Evolutionary conservation across 2,888 invertebrate species (phyloP), one percentile per base, ranked within the genome.

Genomic region (Crocallis elinguaria): DNA sequence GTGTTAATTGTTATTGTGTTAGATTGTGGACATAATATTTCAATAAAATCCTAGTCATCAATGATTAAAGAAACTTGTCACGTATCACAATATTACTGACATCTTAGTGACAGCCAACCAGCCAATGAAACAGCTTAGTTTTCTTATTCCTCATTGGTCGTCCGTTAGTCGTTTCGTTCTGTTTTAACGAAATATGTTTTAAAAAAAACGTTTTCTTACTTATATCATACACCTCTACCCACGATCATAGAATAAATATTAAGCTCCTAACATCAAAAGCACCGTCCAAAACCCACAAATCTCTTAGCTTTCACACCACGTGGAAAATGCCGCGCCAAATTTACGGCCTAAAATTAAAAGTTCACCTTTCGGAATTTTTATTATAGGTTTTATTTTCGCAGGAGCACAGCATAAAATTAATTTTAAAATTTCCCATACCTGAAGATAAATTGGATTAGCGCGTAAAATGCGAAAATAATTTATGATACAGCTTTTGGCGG

Each of bases 281-380:
- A 23, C 13, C 9, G 11, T 9, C 14, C n/a, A 29, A 35, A 44
- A 42, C 44, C 42, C 51, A 60, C 54, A 60, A 57, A 60, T 57
- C 60, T 53, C 53, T 42, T 46, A 30, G 41, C 32, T 38, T 19
- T 6, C n/a, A 25, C 23, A 29, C 7, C 12, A 7, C 36, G 14
- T 45, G 27, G 21, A 51, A 54, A 54, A 30, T 27, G 29, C 38
- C 7, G 17, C 13, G 39, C 27, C 23, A 33, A 35, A 62, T 62
- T 53, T 35, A 56, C 53, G 46, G 25, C 32, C 29, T 36, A 42
- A 62, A 62, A 1, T 62, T 58, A 60, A 60, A 62, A 56, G 32
- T 39, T 49, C 11, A 12, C 39, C 37, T 35, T 41, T 30, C 29
- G 9, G 46, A 42, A 53, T 51, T 60, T 57, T 57, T 48, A 52